phyloP scores from a whole-genome alignment of 2,888 invertebrate species.

The Drosophila nigritarsus region DNA sequence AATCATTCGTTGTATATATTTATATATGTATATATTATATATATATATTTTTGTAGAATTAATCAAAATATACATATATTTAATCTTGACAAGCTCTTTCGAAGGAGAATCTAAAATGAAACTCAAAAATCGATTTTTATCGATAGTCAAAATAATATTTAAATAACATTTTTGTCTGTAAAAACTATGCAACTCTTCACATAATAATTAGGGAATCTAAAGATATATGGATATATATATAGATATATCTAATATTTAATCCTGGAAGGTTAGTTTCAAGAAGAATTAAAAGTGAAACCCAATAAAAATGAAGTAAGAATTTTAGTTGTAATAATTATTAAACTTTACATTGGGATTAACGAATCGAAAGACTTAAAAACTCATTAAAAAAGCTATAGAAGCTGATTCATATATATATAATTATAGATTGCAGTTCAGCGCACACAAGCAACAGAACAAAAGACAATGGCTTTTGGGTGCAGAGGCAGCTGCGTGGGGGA shows the following conservation, averaged over 20 bases:
- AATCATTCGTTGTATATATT: not conserved
- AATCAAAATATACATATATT: too few species aligned
- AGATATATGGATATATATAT: too few species aligned
- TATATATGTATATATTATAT: too few species aligned
- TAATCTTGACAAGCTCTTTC: too few species aligned
- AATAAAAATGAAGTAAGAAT: not conserved
- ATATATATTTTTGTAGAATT: too few species aligned
- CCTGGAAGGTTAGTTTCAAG: not conserved
- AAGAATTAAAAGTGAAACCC: not conserved
- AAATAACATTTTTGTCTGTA: too few species aligned
- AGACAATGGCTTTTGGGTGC: conserved; percentile 36
- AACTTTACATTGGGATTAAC: not conserved
- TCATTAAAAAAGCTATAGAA: not conserved
- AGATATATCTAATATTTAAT: not conserved
- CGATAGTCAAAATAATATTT: too few species aligned
- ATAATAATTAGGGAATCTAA: too few species aligned
- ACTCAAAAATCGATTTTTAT: too few species aligned
- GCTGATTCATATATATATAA: conserved; percentile 8
- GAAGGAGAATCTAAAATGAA: too few species aligned
- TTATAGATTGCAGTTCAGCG: conserved; percentile 30
- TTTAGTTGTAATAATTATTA: not conserved
- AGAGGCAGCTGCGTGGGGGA: not conserved
- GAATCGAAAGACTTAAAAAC: not conserved
- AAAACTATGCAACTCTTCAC: too few species aligned
- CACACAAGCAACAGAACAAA: conserved; percentile 9